These are phyloP conservation scores for Lampris megalopsis DNA, from an alignment of 2,113 vertebrate species.

Conservation along the genomic window DNA sequence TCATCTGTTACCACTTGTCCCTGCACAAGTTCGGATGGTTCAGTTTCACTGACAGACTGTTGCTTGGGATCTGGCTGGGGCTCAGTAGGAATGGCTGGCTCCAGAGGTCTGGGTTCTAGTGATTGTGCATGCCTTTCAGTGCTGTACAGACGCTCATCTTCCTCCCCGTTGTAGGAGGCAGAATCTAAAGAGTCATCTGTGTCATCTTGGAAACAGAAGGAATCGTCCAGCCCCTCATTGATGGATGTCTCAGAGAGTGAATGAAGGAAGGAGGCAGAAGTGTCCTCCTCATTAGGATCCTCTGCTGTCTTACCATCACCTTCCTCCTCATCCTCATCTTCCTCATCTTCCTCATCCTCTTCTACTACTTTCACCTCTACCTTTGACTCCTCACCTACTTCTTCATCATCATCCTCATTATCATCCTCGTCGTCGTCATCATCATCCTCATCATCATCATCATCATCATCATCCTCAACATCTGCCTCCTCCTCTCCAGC, in stretches of 20 bases:
- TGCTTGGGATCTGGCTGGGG: constrained; percentile 40
- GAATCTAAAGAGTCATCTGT: constrained; percentile 93
- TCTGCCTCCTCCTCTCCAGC: constrained; percentile 85
- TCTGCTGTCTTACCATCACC: constrained; percentile 62
- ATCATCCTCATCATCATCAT: constrained; percentile 77
- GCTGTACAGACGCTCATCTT: constrained; percentile 89
- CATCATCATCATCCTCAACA: constrained; percentile 83
- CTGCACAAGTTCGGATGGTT: constrained; percentile 35
- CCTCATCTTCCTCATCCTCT: constrained; percentile 35
- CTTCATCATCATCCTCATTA: constrained; percentile 66
- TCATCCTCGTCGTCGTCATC: constrained; percentile 66
- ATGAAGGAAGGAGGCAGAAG: constrained; percentile 91
- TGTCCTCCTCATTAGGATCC: constrained; percentile 85
- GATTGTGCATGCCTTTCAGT: constrained; percentile 88
- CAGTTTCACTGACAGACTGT: constrained; percentile 2
- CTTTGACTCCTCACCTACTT: constrained; percentile 71
- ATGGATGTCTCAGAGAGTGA: constrained; percentile 95
- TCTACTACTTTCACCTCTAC: constrained; percentile 82
- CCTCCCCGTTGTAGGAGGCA: constrained; percentile 89
- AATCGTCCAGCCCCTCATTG: constrained; percentile 90
- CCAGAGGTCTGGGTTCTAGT: constrained; percentile 50
- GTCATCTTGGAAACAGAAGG: constrained; percentile 93
- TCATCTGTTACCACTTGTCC: constrained; percentile 21
- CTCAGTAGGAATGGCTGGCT: constrained; percentile 32
- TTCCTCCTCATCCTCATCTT: constrained; percentile 35